Evolutionary conservation across 2,888 invertebrate genomes (phyloP), one percentile per base, ranked within the genome.

Genomic region (Caenorhabditis japonica): DNA sequence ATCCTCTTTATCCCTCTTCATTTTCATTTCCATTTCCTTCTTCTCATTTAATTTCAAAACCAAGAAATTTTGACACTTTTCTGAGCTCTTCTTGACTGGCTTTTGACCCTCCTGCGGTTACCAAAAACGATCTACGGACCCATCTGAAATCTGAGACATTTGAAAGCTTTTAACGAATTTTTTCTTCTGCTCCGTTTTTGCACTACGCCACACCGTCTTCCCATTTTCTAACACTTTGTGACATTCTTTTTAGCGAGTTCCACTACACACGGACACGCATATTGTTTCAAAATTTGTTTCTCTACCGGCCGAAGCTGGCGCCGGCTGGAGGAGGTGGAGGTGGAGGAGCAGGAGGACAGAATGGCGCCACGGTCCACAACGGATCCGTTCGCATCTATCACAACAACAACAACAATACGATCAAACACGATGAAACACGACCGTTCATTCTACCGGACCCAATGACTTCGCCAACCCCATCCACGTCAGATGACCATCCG

Each of bases 241-340:
- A 38, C 46, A 19, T 15, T 3, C 12, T 38, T 52, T 44, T 46
- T n/a, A n/a, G n/a, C n/a, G n/a, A n/a, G n/a, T n/a, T n/a, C n/a
- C n/a, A n/a, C n/a, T n/a, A n/a, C n/a, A n/a, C n/a, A n/a, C 49
- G 4, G 39, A 34, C 43, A 36, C 51, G 30, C 30, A 30, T 38
- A 47, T 60, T 74, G 74, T 56, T 74, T 62, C 74, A 74, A 61
- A 74, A 74, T 74, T 69, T 74, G 59, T 69, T 74, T 66, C 62
- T 74, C 23, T 74, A 69, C 56, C 68, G 69, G 61, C 74, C 74
- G 41, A 74, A 62, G 72, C 59, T 59, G 72, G 64, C 72, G 71
- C 61, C 70, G 56, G 68, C 59, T 58, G 68, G 68, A 30, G n/a
- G n/a, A n/a, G n/a, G n/a, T n/a, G n/a, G n/a, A n/a, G n/a, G n/a